phyloP scores from a whole-genome alignment of 2,888 invertebrate genomes.

The Xestia xanthographa region DNA sequence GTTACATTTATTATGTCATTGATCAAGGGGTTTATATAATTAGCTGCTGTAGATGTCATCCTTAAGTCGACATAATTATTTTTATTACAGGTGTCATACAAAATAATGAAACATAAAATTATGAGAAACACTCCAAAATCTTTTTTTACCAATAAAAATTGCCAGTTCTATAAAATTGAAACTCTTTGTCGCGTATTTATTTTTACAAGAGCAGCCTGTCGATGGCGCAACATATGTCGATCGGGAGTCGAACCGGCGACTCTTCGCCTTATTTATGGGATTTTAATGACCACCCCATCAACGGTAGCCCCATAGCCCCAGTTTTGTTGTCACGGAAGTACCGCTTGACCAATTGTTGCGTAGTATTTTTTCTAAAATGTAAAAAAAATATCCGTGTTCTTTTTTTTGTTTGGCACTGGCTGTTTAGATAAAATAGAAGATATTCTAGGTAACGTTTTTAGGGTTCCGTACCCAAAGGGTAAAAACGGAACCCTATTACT shows the following conservation, averaged over 20 bases:
- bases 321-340: slow-evolving; percentile 66
- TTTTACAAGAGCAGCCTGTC: slow-evolving; percentile 79
- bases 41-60: not conserved
- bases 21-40: not conserved
- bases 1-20: not conserved
- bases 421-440: not conserved
- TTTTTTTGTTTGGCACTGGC: not conserved
- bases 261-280: slow-evolving; percentile 85
- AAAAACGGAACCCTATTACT: too few species aligned
- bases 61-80: not conserved
- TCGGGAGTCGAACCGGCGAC: slow-evolving; percentile 73
- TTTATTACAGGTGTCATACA: not conserved
- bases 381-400: not conserved
- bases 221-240: slow-evolving; percentile 84
- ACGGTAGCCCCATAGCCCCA: slow-evolving; percentile 69
- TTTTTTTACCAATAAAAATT: not conserved
- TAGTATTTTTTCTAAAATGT: slow-evolving; percentile 28
- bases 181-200: slow-evolving; percentile 69
- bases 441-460: not conserved
- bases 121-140: not conserved
- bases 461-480: too few species aligned
- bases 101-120: not conserved
- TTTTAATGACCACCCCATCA: slow-evolving; percentile 84
- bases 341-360: slow-evolving; percentile 62
- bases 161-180: slow-evolving; percentile 52